Conservation (phyloP, 2,113 vertebrate genomes). For the Numenius arquata region DNA sequence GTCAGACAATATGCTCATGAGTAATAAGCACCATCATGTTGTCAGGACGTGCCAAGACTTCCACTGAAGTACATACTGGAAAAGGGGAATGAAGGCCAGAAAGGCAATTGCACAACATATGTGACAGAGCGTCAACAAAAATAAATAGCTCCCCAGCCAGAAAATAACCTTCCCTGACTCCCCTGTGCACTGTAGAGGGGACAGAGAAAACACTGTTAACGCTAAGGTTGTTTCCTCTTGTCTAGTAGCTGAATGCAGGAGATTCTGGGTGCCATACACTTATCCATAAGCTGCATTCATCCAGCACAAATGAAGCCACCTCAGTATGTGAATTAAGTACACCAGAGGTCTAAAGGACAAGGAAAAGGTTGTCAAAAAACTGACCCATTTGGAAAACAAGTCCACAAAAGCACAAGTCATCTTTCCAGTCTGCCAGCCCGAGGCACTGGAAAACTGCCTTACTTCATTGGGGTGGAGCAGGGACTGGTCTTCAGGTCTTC, state of each 20-base stretch:
- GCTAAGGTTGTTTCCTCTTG: neutral
- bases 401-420: neutral
- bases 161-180: neutral
- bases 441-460: neutral
- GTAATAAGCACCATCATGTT: neutral
- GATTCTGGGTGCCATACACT: neutral
- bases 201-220: rapidly evolving
- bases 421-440: neutral
- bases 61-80: neutral
- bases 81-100: neutral
- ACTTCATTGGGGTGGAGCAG: neutral
- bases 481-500: neutral
- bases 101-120: conserved; percentile 23
- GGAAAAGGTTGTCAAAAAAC: neutral
- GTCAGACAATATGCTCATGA: conserved; percentile 37
- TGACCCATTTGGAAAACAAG: neutral
- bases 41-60: conserved; percentile 17
- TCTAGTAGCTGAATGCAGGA: neutral
- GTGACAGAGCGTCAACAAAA: conserved; percentile 8
- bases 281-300: neutral
- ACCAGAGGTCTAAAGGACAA: neutral
- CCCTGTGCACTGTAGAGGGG: neutral
- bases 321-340: neutral
- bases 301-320: neutral
- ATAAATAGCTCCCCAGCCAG: neutral